These are phyloP conservation scores for Ichneumoninae sp. DNA, from an alignment of 2,888 invertebrate genomes.

Conservation along the genomic window DNA sequence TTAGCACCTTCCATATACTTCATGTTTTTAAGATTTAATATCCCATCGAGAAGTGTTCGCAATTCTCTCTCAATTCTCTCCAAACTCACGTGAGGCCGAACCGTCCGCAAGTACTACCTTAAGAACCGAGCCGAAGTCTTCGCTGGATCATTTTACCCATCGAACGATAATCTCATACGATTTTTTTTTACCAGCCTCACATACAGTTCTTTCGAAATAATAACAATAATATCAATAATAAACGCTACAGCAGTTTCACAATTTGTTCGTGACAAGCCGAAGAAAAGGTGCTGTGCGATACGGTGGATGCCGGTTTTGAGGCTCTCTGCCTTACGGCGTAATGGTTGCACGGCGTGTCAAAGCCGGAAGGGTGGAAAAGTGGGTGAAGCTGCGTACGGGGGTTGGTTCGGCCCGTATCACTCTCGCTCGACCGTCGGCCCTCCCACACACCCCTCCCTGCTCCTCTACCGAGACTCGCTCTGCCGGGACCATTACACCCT, in stretches of 20 bases:
- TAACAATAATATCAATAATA: not conserved
- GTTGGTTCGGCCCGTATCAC: slow-evolving; percentile 31
- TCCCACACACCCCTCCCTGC: slow-evolving; percentile 17
- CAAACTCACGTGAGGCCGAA: no score
- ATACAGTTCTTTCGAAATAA: no score
- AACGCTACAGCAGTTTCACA: not conserved
- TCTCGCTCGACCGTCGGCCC: slow-evolving; percentile 39
- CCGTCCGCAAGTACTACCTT: no score
- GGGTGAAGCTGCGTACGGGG: slow-evolving; percentile 48
- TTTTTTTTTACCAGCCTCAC: no score
- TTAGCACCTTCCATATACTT: no score
- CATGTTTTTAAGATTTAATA: no score
- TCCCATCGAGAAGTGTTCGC: no score
- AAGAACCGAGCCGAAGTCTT: no score
- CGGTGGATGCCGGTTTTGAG: slow-evolving; percentile 63
- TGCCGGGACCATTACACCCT: slow-evolving; percentile 82
- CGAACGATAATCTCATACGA: no score
- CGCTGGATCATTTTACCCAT: no score
- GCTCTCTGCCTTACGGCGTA: slow-evolving; percentile 77
- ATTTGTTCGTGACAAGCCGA: not conserved
- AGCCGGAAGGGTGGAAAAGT: slow-evolving; percentile 75
- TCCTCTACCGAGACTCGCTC: slow-evolving; percentile 68
- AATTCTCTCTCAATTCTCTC: no score
- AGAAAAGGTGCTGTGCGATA: not conserved
- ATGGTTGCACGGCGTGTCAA: slow-evolving; percentile 80